Percentiles rank a stretch among this genome's conserved stretches.
Conservation (phyloP, 2,888 invertebrate species). For the Anarsia innoxiella region DNA sequence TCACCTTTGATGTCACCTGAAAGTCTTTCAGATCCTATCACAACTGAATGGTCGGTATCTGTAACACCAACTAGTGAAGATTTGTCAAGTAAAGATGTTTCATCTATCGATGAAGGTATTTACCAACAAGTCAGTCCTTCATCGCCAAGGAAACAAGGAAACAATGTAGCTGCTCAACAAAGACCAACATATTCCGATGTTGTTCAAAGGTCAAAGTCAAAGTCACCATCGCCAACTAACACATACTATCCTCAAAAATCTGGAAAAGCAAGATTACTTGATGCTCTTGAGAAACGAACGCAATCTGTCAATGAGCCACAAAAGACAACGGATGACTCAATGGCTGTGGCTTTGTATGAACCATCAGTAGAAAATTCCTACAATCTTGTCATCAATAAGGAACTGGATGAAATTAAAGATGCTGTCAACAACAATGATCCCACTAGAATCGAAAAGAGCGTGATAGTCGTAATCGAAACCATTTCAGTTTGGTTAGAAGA, state of each 20-base stretch:
- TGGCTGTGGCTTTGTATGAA: slow-evolving; percentile 52
- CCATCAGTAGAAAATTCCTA: slow-evolving; percentile 63
- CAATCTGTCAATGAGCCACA: slow-evolving; percentile 40
- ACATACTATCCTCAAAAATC: slow-evolving; percentile 38
- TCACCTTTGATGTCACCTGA: slow-evolving; percentile 55
- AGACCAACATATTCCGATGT: slow-evolving; percentile 66
- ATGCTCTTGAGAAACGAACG: slow-evolving; percentile 57
- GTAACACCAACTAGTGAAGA: slow-evolving; percentile 64
- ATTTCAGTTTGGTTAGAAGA: slow-evolving; percentile 90
- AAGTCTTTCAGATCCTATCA: slow-evolving; percentile 67
- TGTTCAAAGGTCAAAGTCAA: slow-evolving; percentile 66
- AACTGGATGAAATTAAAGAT: slow-evolving; percentile 72
- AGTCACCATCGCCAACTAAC: slow-evolving; percentile 66
- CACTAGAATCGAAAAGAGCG: slow-evolving; percentile 78
- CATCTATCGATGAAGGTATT: slow-evolving; percentile 67
- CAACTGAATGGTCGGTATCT: slow-evolving; percentile 63
- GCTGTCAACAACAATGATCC: slow-evolving; percentile 77
- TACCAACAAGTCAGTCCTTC: slow-evolving; percentile 51
- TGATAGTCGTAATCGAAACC: slow-evolving; percentile 85
- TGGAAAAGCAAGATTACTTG: slow-evolving; percentile 49
- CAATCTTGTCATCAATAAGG: slow-evolving; percentile 73
- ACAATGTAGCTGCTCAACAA: slow-evolving; percentile 24
- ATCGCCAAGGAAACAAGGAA: slow-evolving; percentile 27
- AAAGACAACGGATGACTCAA: slow-evolving; percentile 33
- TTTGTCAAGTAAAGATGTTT: slow-evolving; percentile 49